These are phyloP conservation scores for Philereme transversata DNA, from an alignment of 2,888 invertebrate genomes.

Conservation along the genomic window DNA sequence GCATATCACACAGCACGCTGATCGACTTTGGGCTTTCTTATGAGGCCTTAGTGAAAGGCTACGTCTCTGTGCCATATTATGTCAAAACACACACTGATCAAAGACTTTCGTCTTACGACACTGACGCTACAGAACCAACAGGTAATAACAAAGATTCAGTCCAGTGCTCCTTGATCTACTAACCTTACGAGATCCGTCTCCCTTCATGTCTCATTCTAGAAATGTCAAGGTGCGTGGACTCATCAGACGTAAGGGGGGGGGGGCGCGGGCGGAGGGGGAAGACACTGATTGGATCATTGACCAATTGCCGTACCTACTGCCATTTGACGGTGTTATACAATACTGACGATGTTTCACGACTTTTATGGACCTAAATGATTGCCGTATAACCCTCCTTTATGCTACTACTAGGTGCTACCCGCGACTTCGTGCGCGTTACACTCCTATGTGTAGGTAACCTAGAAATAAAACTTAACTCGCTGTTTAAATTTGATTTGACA, in stretches of 20 bases:
- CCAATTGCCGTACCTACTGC: constrained; percentile 62
- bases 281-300: constrained; percentile 73
- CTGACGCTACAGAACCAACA: too few species aligned
- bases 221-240: constrained; percentile 44
- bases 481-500: too few species aligned
- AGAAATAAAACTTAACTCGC: too few species aligned
- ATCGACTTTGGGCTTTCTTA: too few species aligned
- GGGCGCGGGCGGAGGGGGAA: constrained; percentile 28
- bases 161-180: constrained; percentile 10
- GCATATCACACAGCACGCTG: too few species aligned
- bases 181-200: constrained; percentile 15
- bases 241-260: constrained; percentile 22
- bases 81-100: too few species aligned
- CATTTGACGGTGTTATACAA: constrained; percentile 53
- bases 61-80: too few species aligned
- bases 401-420: not conserved
- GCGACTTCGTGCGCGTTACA: too few species aligned
- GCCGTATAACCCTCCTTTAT: not conserved
- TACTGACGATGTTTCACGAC: constrained; percentile 19
- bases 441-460: too few species aligned
- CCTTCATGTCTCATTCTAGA: constrained; percentile 43
- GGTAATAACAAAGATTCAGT: too few species aligned
- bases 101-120: too few species aligned
- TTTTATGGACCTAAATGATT: constrained; percentile 12
- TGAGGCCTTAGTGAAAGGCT: too few species aligned